These are phyloP conservation scores for Etheostoma perlongum DNA, from an alignment of 2,797 vertebrate genomes.

Conservation along the genomic window DNA sequence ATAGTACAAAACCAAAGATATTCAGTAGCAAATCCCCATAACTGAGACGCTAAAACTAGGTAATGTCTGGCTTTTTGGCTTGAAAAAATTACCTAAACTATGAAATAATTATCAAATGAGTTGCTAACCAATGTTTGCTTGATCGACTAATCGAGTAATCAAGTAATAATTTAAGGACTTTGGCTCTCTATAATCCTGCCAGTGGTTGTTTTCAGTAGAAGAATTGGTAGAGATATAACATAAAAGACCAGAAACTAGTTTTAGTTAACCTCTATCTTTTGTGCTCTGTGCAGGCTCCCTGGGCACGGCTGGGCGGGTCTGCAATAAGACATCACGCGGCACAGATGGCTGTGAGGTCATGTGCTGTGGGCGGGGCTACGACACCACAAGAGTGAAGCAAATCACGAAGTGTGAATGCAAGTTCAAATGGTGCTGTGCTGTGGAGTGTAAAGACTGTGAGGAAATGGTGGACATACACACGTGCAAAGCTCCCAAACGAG, in stretches of 20 bases:
- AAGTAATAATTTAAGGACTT: background rate
- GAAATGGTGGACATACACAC: constrained; percentile 98
- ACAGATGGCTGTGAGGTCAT: constrained; percentile 98
- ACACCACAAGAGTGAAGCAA: constrained; percentile 94
- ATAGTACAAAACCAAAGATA: background rate
- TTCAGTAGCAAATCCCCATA: background rate
- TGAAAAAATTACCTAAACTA: background rate
- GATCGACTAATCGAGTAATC: background rate
- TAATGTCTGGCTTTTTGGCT: background rate
- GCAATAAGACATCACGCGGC: constrained; percentile 93
- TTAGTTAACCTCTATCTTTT: constrained; percentile 7
- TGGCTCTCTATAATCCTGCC: background rate
- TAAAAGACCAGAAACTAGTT: background rate
- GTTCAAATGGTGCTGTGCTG: constrained; percentile 99
- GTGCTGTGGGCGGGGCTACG: constrained; percentile 98
- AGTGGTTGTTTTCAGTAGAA: background rate
- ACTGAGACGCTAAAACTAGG: background rate
- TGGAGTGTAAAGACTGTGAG: constrained; percentile 97
- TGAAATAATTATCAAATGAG: background rate
- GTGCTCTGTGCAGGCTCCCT: constrained; percentile 88
- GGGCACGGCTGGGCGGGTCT: constrained; percentile 94
- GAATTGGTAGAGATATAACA: background rate
- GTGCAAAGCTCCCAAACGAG: constrained; percentile 95
- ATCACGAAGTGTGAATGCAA: constrained; percentile 99
- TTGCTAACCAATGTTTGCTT: background rate